Base-by-base conservation (phyloP, 64 coral and sea anemone species). In the Acropora tenuis region DNA sequence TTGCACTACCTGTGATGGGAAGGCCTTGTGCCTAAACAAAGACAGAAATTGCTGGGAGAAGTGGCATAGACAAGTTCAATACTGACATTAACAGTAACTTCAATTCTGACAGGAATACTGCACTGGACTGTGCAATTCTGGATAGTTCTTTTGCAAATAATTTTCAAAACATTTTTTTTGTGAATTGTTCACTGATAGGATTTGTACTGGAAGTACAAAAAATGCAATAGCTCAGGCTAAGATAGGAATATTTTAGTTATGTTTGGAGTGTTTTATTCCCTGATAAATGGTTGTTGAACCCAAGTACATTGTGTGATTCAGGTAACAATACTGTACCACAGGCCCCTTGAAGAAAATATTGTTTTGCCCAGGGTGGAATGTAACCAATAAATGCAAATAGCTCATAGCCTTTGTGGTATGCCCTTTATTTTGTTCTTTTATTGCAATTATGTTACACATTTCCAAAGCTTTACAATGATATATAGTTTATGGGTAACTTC, bases 41-140 rank as follows among this genome's bases (percentile, higher is more conserved):
- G 90, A 87, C 43, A 92, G 72, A 92, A 92, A 92, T n/a, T 91
- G 79, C 52, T 92, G 90, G 90, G 90, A 92, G 52, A 92, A 86
- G 90, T 86, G 82, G 90, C 90, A 92, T 58, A 92, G 73, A n/a
- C 13, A 78, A 92, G 3, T 78, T 57, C 53, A 86, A 42, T 92
- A 92, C 69, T 92, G 80, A 82, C 71, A 78, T 44, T 86, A 86
- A 84, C 81, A 67, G 3, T 84, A 84, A 84, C 55, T 84, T 84
- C 58, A 84, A 84, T 83, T 83, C 80, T 83, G 80, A 53, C 80
- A 83, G 80, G 80, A 83, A 83, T 53, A 83, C 80, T 83, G 80
- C 80, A 83, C 80, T 83, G 50, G 61, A 83, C 80, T 83, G 81
- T 84, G 81, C 55, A 84, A 84, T 67, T 84, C 81, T 84, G 81